Evolutionary conservation across 2,888 invertebrate genomes (phyloP), one percentile per base, ranked within the genome.

Genomic region (Pandemis cinnamomeana): DNA sequence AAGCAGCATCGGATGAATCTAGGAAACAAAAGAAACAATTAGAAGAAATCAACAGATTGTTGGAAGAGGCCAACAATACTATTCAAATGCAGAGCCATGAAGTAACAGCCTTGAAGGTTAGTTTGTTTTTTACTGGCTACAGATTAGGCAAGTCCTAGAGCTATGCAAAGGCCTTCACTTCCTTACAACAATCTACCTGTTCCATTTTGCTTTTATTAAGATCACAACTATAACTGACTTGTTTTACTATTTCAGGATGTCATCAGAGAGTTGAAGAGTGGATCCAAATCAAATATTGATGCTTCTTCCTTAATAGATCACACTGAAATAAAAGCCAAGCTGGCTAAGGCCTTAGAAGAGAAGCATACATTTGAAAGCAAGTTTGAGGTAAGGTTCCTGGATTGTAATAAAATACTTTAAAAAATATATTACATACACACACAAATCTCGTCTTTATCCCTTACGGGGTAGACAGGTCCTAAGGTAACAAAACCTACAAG

Each of bases 1-100:
- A 81, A 89, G 94, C 83, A 86, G 95, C 83, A 84, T 91, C 87
- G 83, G 95, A 83, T 89, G 96, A 93, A 83, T 95, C 80, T 84
- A 95, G 85, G 87, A 96, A 88, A 78, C 94, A 96, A 78, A 95
- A 94, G 78, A 92, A 92, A 77, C 91, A 94, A 78, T 87, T 95
- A 48, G 95, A 95, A 63, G 95, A 95, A 63, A 79, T 95, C 13
- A 94, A 91, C 74, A 89, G 91, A 67, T 92, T 95, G 78, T 77
- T 93, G 55, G 62, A 79, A 10, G 91, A 91, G 42, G 89, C 93
- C 7, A 88, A 86, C 66, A 92, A 91, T 66, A 95, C 87, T n/a
- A 86, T 91, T 77, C 91, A 92, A 77, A 79, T 92, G 71, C 91
- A 93, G 77, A 95, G 82, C 82, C 89, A 94, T 81, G 93, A 94